Evolutionary conservation across 1,140 invertebrate genomes (phyloP).

Genomic region (Aplysia californica): DNA sequence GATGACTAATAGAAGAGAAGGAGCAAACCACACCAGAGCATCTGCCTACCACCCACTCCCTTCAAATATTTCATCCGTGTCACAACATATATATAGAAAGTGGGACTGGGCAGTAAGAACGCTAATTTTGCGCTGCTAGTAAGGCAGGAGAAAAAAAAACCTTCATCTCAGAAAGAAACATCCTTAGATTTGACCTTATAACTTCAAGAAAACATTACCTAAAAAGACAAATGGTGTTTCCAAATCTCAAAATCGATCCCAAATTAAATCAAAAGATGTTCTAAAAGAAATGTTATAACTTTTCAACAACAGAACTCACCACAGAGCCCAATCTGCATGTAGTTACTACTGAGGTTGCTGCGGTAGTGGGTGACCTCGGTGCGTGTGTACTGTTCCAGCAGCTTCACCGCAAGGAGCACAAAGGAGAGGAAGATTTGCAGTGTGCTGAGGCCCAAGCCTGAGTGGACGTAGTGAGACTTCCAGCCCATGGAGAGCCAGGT

Average conservation of each 20-base stretch:
- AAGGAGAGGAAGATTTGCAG: constrained; percentile 5
- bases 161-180: not conserved
- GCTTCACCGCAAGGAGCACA: not conserved
- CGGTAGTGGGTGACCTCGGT: not conserved
- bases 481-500: constrained; percentile 19
- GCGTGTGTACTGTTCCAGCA: not conserved
- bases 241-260: not conserved
- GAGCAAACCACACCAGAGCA: too few relatives aligned
- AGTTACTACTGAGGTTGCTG: constrained; percentile 3
- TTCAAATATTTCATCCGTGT: too few relatives aligned
- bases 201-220: too few relatives aligned
- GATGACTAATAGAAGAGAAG: too few relatives aligned
- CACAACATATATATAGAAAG: too few relatives aligned
- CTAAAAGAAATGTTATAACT: not conserved
- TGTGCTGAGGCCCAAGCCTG: not conserved
- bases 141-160: not conserved
- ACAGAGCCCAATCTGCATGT: constrained; percentile 18
- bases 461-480: not conserved
- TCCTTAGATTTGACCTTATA: too few relatives aligned
- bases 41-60: too few relatives aligned
- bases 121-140: not conserved
- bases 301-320: not conserved
- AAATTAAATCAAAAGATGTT: not conserved
- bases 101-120: too few relatives aligned
- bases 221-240: too few relatives aligned